Evolutionary conservation across 2,797 vertebrate species (phyloP).

Genomic region (Hydrolagus colliei): DNA sequence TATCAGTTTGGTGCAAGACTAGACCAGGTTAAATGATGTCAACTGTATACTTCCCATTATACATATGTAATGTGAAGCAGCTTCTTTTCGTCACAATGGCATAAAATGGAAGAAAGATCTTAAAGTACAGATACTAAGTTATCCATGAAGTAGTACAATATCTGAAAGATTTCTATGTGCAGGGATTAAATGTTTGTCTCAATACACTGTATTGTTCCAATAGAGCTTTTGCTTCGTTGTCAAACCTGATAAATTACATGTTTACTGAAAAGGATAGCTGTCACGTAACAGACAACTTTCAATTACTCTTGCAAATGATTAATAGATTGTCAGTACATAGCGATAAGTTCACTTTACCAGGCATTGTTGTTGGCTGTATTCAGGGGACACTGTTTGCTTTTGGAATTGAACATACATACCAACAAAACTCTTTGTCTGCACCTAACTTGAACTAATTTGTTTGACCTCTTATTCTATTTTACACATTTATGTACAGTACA

Average conservation of each 20-base stretch:
- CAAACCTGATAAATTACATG: not conserved
- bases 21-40: not conserved
- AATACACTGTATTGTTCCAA: not conserved
- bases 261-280: not conserved
- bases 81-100: not conserved
- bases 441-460: not conserved
- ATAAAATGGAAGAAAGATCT: not conserved
- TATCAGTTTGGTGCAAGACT: not conserved
- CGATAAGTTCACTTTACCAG: not conserved
- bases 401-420: not conserved
- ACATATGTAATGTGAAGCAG: not conserved
- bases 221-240: not conserved
- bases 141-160: not conserved
- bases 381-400: not conserved
- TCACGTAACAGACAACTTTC: not conserved
- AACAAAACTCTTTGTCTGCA: not conserved
- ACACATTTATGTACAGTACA: not conserved
- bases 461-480: not conserved
- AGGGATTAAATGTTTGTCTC: not conserved
- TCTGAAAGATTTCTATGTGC: not conserved
- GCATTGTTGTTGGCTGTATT: not conserved
- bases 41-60: not conserved
- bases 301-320: not conserved
- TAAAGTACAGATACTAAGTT: not conserved
- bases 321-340: not conserved